Evolutionary conservation across 2,888 invertebrate genomes (phyloP).

Genomic region (Quadroppia sp.): DNA sequence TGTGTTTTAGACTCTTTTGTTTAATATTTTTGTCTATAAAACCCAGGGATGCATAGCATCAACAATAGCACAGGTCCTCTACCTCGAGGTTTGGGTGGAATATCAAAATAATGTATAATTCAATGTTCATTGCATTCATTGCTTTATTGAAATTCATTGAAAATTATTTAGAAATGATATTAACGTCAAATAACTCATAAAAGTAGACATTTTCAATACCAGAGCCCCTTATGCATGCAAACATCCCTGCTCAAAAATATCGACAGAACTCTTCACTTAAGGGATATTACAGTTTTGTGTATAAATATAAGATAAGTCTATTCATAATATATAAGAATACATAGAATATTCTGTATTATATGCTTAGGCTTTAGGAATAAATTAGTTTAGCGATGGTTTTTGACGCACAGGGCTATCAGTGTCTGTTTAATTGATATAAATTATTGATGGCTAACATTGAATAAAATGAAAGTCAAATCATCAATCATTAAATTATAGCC

Average conservation of each 20-base stretch:
- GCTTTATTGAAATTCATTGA: no score
- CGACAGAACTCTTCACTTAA: neutral
- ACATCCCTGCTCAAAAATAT: no score
- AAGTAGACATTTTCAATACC: no score
- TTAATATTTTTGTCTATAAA: no score
- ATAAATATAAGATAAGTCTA: neutral
- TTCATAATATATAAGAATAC: neutral
- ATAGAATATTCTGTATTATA: neutral
- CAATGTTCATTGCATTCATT: no score
- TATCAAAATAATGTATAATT: no score
- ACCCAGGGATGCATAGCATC: no score
- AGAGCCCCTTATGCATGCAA: no score
- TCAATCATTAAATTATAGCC: neutral
- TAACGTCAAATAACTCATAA: no score
- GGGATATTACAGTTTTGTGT: constrained; percentile 1
- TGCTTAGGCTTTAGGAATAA: neutral
- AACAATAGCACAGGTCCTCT: no score
- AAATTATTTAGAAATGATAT: no score
- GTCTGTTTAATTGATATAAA: constrained; percentile 5
- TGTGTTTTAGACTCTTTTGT: neutral
- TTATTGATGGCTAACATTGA: neutral
- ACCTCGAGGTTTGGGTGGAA: no score
- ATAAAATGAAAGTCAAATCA: neutral
- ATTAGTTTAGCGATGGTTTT: neutral
- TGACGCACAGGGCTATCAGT: constrained; percentile 1